phyloP scores from a whole-genome alignment of 2,113 vertebrate species.

The rat (Rattus norvegicus) region GRCr8 NC_086034.1:84045001-84045500 shows the following conservation, averaged over 20 bases:
- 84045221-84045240: neutral
- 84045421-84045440: accelerated
- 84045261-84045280: neutral
- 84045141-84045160: no score
- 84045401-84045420: neutral
- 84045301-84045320: neutral
- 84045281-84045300: accelerated
- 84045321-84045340: neutral
- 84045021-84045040: neutral
- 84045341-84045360: accelerated
- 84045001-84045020: neutral
- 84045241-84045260: accelerated
- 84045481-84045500: neutral
- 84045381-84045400: accelerated
- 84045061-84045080: neutral
- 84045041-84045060: neutral
- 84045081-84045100: no score
- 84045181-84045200: neutral
- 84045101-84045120: accelerated
- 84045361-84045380: accelerated
- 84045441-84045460: neutral
- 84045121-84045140: accelerated
- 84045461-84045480: neutral
- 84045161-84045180: neutral
- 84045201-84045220: neutral